Percentiles rank a stretch among this genome's conserved stretches.
Conservation (phyloP, 1,140 invertebrate species). For the Drosophila bocqueti region DNA sequence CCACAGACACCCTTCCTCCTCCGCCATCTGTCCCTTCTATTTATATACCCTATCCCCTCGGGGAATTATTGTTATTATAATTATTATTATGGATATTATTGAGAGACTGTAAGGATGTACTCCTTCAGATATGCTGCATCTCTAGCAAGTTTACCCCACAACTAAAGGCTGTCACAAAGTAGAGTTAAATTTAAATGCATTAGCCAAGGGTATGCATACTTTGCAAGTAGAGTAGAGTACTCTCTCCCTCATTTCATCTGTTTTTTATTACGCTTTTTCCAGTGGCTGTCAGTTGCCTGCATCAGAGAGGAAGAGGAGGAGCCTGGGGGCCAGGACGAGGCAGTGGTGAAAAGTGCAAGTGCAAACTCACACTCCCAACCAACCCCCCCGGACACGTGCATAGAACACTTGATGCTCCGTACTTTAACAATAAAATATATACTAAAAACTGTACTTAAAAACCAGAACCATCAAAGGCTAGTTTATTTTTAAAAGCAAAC, state of each 20-base stretch:
- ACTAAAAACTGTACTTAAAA: background rate
- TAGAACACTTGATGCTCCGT: background rate
- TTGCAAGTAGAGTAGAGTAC: background rate
- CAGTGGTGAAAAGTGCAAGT: conserved; percentile 10
- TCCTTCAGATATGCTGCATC: background rate
- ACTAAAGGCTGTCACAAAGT: background rate
- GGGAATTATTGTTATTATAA: conserved; percentile 9
- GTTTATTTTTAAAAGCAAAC: conserved; percentile 6
- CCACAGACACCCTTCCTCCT: background rate
- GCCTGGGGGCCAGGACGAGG: background rate
- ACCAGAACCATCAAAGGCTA: background rate
- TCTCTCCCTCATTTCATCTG: conserved; percentile 3
- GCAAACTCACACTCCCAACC: background rate
- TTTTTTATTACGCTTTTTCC: conserved; percentile 8
- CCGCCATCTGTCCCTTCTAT: conserved; percentile 5
- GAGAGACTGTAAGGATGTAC: background rate
- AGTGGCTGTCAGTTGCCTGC: conserved; percentile 11
- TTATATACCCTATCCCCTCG: background rate
- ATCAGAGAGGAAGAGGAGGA: background rate
- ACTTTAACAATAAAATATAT: conserved; percentile 15
- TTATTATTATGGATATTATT: conserved; percentile 8
- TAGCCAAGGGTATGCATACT: background rate
- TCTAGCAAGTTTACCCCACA: background rate
- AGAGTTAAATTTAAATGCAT: conserved; percentile 1
- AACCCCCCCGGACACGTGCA: background rate